A percentile compares a stretch with the other conserved stretches of the same genome.
These are phyloP conservation scores for Rattus rattus DNA, from an alignment of 2,113 vertebrate species.

Conservation along the genomic window DNA sequence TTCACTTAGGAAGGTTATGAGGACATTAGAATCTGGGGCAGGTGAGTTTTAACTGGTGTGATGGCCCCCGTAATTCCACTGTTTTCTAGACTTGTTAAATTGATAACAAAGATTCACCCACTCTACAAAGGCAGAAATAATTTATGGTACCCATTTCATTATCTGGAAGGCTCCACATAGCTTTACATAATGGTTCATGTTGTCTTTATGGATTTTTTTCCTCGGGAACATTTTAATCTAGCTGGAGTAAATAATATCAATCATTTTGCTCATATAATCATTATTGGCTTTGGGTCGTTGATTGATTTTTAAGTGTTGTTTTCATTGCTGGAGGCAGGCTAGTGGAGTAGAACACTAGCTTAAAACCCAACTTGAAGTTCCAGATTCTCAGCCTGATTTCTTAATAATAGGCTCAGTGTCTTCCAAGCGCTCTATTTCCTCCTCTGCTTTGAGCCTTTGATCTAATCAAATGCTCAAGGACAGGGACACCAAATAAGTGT, in stretches of 20 bases:
- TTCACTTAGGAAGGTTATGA: background rate
- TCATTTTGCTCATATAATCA: conserved; percentile 65
- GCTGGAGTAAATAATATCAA: conserved; percentile 72
- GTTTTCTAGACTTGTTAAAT: conserved; percentile 31
- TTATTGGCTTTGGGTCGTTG: conserved; percentile 50
- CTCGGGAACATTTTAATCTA: conserved; percentile 72
- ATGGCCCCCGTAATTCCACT: background rate
- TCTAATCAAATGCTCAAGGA: background rate
- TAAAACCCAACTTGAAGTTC: background rate
- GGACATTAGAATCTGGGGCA: background rate
- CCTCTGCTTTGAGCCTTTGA: background rate
- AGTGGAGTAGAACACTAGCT: background rate
- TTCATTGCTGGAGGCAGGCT: conserved; percentile 46
- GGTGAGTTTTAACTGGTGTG: background rate
- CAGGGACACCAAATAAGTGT: no score
- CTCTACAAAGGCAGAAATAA: conserved; percentile 56
- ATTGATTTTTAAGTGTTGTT: conserved; percentile 71
- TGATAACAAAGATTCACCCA: background rate
- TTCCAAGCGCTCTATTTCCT: background rate
- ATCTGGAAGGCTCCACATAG: conserved; percentile 50
- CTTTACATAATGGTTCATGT: conserved; percentile 61
- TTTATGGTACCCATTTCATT: conserved; percentile 67
- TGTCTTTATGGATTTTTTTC: conserved; percentile 71
- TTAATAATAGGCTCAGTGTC: background rate
- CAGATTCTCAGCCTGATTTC: background rate